These are phyloP conservation scores for Apamea monoglypha DNA, from an alignment of 2,888 invertebrate species.

Conservation along the genomic window DNA sequence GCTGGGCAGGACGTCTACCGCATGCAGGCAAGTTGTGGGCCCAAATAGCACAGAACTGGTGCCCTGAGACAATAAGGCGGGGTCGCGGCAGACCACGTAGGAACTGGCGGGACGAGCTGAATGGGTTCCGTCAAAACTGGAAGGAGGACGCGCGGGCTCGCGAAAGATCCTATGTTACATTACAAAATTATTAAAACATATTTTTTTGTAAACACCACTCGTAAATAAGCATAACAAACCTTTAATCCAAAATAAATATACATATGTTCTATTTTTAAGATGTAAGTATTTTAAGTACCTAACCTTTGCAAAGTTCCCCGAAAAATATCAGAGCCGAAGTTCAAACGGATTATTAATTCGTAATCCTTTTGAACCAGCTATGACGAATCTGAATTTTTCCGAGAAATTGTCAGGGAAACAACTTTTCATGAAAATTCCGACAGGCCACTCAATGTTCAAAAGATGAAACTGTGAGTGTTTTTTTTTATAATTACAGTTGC, in stretches of 20 bases:
- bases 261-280: neutral
- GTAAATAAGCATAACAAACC: constrained; percentile 9
- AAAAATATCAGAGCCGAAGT: constrained; percentile 7
- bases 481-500: neutral
- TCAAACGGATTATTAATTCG: constrained; percentile 35
- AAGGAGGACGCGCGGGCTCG: too few species aligned
- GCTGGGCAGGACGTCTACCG: too few species aligned
- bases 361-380: constrained; percentile 20
- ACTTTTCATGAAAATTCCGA: constrained; percentile 1
- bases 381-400: neutral
- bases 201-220: neutral
- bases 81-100: too few species aligned
- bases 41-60: too few species aligned
- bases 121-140: too few species aligned
- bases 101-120: too few species aligned
- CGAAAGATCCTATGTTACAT: too few species aligned
- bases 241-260: constrained; percentile 17
- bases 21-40: too few species aligned
- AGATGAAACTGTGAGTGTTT: neutral
- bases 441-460: neutral
- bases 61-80: too few species aligned
- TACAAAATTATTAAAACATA: neutral
- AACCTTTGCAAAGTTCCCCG: constrained; percentile 27
- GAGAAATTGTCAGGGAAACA: constrained; percentile 5
- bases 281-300: constrained; percentile 1